Evolutionary conservation across 2,888 invertebrate genomes (phyloP).

Genomic region (Bombyx huttoni): DNA sequence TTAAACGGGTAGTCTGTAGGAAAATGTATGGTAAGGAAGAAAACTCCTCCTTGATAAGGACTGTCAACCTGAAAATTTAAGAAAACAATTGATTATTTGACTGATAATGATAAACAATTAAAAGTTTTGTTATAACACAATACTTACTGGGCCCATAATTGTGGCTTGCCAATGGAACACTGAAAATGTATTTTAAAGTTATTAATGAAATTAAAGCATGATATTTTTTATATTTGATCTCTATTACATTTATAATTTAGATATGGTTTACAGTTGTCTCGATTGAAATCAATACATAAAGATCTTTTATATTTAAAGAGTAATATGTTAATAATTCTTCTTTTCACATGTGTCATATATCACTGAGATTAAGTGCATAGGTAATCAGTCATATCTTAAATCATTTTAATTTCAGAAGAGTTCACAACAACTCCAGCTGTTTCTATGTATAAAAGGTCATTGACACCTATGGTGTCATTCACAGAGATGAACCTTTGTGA

Average conservation of each 20-base stretch:
- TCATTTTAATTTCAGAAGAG: neutral
- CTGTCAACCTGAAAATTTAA: conserved; percentile 88
- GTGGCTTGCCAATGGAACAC: conserved; percentile 99
- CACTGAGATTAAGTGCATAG: neutral
- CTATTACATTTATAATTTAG: too few species aligned
- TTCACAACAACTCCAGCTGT: conserved; percentile 3
- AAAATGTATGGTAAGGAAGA: conserved; percentile 99
- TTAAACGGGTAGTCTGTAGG: conserved; percentile 99
- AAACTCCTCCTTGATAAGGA: conserved; percentile 99
- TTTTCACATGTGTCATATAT: neutral
- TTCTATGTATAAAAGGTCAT: conserved; percentile 20
- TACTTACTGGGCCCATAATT: conserved; percentile 99
- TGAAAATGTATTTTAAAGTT: conserved; percentile 71
- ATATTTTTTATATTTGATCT: too few species aligned
- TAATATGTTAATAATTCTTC: too few species aligned
- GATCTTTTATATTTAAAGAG: too few species aligned
- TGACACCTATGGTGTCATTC: conserved; percentile 15
- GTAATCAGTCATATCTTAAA: neutral
- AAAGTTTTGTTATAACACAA: conserved; percentile 1
- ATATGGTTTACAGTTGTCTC: too few species aligned
- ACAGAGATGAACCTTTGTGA: neutral
- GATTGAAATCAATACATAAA: too few species aligned
- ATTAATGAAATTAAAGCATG: too few species aligned
- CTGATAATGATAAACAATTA: neutral
- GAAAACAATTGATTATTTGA: neutral